Evolutionary conservation across 2,797 vertebrate species (phyloP), one percentile per base, ranked within the genome.

Genomic region (Silurus lanzhouensis): DNA sequence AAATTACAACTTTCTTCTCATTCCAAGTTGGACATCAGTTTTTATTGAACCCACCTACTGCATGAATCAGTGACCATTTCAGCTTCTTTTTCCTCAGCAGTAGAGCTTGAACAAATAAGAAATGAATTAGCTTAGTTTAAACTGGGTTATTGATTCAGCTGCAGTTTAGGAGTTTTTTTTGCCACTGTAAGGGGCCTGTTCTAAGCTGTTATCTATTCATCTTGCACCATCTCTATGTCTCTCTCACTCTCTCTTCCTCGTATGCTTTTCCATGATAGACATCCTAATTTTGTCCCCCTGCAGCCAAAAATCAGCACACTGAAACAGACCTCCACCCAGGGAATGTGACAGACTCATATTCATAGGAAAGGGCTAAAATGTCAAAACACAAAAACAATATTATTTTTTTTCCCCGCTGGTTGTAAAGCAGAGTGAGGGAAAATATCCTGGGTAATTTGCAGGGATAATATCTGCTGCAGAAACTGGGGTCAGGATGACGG

Each of bases 351-450:
- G 27, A n/a, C 88, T 88, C 58, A 46, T 79, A 88, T 93, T 92
- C 89, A 89, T 85, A 90, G 91, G 91, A 92, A 83, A 85, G 86
- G 89, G 88, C 83, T 89, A 92, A 93, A 88, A 90, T 91, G 93
- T 94, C 93, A 93, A 89, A 89, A 84, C 91, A 92, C 89, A 93
- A 91, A 93, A 92, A 93, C 91, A 91, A 91, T 91, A 90, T 91
- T 91, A 89, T 94, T 86, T 94, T 94, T 89, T 94, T 86, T 94
- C 94, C 93, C 93, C 93, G 88, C 89, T 88, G 91, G 92, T 89
- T 71, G 84, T 92, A 93, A 94, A 93, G 90, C 74, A 90, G 90
- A 87, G 86, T 87, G 81, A 82, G 90, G 93, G 87, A 93, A 93
- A 91, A 91, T 84, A 91, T 92, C 90, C 91, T 88, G 91, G 91